Evolutionary conservation across 2,888 invertebrate species (phyloP).

Genomic region (Clostera curtula): DNA sequence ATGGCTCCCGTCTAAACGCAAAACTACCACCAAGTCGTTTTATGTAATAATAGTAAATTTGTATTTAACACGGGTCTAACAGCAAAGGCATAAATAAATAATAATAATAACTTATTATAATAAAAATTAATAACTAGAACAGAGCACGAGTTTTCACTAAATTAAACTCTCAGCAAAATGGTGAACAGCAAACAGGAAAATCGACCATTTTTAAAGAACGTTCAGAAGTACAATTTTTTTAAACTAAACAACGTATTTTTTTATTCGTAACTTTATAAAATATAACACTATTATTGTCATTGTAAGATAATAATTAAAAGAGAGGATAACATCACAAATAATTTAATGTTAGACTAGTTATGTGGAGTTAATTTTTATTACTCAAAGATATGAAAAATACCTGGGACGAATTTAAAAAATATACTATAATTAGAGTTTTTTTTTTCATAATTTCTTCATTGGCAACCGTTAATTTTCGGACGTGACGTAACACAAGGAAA

Average conservation of each 20-base stretch:
- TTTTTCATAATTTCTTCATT: too few relatives aligned
- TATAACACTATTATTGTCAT: too few relatives aligned
- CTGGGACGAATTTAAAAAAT: too few relatives aligned
- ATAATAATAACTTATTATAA: conserved; percentile 67
- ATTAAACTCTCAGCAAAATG: conserved; percentile 63
- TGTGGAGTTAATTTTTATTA: too few relatives aligned
- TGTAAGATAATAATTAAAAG: too few relatives aligned
- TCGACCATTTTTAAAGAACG: conserved; percentile 65
- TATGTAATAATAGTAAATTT: conserved; percentile 54
- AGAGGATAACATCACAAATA: too few relatives aligned
- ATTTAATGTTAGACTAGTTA: too few relatives aligned
- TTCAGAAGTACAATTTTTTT: too few relatives aligned
- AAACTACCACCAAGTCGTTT: conserved; percentile 82
- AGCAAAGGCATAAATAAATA: conserved; percentile 55
- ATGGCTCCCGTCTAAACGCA: conserved; percentile 89
- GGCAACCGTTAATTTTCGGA: conserved; percentile 44
- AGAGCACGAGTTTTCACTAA: conserved; percentile 55
- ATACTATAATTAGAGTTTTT: too few relatives aligned
- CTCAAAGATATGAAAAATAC: too few relatives aligned
- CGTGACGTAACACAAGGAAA: conserved; percentile 40
- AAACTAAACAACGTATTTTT: too few relatives aligned
- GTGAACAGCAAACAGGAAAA: conserved; percentile 73
- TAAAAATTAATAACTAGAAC: conserved; percentile 57
- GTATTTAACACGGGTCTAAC: conserved; percentile 43
- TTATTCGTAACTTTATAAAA: too few relatives aligned